Evolutionary conservation across 2,888 invertebrate species (phyloP).

Genomic region (Philaethria dido): DNA sequence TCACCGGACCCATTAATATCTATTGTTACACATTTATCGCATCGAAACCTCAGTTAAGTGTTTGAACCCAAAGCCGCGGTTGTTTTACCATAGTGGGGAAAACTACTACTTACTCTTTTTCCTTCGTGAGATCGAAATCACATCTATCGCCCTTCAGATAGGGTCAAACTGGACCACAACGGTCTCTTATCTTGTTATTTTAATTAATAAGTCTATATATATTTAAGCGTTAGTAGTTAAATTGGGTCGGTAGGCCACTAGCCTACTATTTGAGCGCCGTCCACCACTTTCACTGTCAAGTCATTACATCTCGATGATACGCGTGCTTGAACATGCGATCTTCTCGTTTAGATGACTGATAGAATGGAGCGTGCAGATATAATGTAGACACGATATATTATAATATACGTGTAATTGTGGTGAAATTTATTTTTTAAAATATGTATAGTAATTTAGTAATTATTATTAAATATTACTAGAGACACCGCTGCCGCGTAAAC

Average conservation of each 20-base stretch:
- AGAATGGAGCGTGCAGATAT: conserved; percentile 4
- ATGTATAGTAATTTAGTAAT: no score
- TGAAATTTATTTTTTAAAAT: background rate
- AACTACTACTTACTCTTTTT: no score
- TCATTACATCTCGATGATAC: conserved; percentile 42
- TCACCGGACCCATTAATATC: no score
- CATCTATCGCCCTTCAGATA: background rate
- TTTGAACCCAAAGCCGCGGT: no score
- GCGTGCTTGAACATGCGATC: conserved; percentile 56
- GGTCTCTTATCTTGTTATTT: background rate
- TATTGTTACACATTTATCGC: no score
- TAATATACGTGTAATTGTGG: background rate
- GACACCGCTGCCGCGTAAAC: no score
- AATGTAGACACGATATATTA: background rate
- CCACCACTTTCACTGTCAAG: conserved; percentile 45
- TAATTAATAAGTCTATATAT: background rate
- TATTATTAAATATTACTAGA: no score
- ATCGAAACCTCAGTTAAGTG: no score
- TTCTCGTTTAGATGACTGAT: conserved; percentile 46
- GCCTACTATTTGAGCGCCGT: conserved; percentile 30
- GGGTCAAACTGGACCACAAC: no score
- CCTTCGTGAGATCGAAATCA: no score
- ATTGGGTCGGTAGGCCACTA: conserved; percentile 22
- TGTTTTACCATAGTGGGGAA: no score
- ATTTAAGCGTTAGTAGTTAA: background rate